phyloP scores from a whole-genome alignment of 2,797 vertebrate genomes.

The Loris lydekkerianus region DNA sequence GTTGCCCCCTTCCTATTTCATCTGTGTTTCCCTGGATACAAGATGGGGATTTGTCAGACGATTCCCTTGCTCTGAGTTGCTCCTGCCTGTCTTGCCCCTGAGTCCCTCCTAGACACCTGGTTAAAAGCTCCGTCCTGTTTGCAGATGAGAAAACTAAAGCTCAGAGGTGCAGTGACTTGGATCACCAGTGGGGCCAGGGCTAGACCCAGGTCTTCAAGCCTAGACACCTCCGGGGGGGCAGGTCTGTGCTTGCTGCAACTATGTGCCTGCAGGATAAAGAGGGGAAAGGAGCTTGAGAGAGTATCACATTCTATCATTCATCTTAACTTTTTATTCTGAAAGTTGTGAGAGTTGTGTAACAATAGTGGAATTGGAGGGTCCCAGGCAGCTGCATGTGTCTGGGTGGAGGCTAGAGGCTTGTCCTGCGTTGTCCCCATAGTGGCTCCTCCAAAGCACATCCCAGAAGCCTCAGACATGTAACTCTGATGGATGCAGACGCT shows the following conservation, averaged over 20 bases:
- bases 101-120: background rate
- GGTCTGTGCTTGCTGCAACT: background rate
- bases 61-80: background rate
- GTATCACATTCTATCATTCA: rapidly evolving
- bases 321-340: background rate
- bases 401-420: background rate
- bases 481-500: background rate
- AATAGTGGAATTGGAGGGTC: background rate
- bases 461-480: rapidly evolving
- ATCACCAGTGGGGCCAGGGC: background rate
- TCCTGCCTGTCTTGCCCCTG: background rate
- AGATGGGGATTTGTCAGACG: background rate
- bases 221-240: background rate
- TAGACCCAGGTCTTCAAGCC: background rate
- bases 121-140: background rate
- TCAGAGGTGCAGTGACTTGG: background rate
- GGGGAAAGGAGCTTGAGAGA: background rate
- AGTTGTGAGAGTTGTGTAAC: background rate
- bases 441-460: background rate
- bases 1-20: background rate
- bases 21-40: background rate
- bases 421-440: background rate
- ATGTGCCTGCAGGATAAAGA: rapidly evolving
- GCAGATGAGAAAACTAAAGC: background rate
- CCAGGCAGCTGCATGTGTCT: background rate